These are phyloP conservation scores for Hemicordylus capensis DNA, from an alignment of 2,113 vertebrate genomes.

Conservation along the genomic window DNA sequence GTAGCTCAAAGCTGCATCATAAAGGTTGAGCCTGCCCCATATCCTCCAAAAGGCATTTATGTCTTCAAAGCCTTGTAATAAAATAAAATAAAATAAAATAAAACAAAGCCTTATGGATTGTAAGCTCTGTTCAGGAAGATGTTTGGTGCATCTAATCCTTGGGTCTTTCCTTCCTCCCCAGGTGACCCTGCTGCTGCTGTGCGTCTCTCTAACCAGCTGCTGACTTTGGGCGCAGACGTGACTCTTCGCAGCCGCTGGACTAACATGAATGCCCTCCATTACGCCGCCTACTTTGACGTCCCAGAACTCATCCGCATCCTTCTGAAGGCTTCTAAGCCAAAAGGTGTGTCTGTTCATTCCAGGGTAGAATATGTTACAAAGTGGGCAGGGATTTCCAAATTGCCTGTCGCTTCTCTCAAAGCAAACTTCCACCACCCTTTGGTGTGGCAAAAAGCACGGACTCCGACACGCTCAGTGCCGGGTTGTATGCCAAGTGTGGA, in stretches of 20 bases:
- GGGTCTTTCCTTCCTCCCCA: slow-evolving; percentile 42
- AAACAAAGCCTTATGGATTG: rapidly evolving
- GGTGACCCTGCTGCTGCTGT: slow-evolving; percentile 88
- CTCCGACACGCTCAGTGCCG: not conserved
- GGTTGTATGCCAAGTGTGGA: not conserved
- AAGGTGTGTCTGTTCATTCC: slow-evolving; percentile 73
- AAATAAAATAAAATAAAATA: rapidly evolving
- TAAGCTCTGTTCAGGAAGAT: not conserved
- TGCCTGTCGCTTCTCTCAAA: too few relatives aligned
- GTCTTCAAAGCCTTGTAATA: not conserved
- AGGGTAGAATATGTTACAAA: rapidly evolving
- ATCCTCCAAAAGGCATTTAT: not conserved
- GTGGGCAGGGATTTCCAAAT: not conserved
- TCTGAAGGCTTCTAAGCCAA: slow-evolving; percentile 83
- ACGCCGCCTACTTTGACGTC: slow-evolving; percentile 91
- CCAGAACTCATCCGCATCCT: slow-evolving; percentile 88
- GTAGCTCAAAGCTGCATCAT: not conserved
- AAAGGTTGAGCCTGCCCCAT: not conserved
- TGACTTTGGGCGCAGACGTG: slow-evolving; percentile 85
- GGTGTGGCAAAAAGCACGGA: not conserved
- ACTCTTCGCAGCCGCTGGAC: slow-evolving; percentile 93
- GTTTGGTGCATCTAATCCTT: too few relatives aligned
- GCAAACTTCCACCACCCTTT: not conserved
- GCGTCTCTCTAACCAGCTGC: slow-evolving; percentile 85
- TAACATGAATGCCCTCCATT: slow-evolving; percentile 94